Evolutionary conservation across 2,888 invertebrate species (phyloP), one percentile per base, ranked within the genome.

Genomic region (Phengaris alcon): DNA sequence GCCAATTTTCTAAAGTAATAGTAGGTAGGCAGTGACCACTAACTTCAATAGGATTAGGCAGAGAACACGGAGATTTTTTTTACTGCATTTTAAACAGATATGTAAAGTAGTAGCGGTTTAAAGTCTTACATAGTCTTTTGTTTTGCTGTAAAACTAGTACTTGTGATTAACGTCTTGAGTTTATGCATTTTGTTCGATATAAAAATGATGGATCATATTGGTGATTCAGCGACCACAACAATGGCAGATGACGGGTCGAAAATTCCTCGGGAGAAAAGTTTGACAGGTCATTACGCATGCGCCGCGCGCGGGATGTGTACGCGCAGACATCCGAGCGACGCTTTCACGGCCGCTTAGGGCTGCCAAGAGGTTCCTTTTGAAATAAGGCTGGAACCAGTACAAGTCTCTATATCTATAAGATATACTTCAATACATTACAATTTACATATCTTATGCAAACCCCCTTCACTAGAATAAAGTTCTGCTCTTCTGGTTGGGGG

Each of bases 181-280:
- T 59, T 22, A 12, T 64, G 35, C 12, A 35, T 35, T 64, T 35
- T 12, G 0, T 44, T 64, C 44, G 5, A 64, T 64, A 64, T 64
- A 35, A 64, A 64, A 64, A 10, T 44, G 44, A 64, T 64, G 64
- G 64, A 64, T 64, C 54, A 76, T 74, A 51, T 74, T 74, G 74
- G 76, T 80, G 81, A 81, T 73, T 80, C 79, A 79, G 77, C 74
- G 64, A 79, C 80, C 81, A 76, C 81, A 81, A 80, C 78, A 80
- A 81, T 80, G 77, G 68, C 59, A 81, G 82, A 82, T 83, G 82
- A 82, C 83, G 84, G 83, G 82, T 83, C 84, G 83, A 82, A 86
- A 88, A 89, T 90, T 86, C 88, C 83, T 86, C 80, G 81, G 82
- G 86, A 90, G 89, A 90, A 90, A 90, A 90, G 89, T 90, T 89